A percentile compares a stretch with the other conserved stretches of the same genome.
phyloP scores from a whole-genome alignment of 2,113 vertebrate genomes.

The Brachypteracias leptosomus region DNA sequence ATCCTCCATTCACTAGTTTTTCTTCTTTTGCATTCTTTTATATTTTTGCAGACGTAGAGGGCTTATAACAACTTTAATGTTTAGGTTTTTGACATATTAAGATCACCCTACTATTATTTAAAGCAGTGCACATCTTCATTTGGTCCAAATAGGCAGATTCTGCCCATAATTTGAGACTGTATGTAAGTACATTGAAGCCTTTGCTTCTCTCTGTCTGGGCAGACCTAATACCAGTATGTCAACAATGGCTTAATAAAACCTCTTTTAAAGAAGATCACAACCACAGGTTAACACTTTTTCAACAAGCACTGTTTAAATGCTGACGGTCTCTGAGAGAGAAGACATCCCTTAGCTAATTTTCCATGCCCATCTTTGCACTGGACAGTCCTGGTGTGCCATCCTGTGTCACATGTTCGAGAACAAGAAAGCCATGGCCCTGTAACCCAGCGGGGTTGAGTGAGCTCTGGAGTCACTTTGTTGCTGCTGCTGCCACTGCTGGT shows the following conservation, averaged over 20 bases:
- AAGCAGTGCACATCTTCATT: constrained; percentile 72
- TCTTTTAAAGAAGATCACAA: background rate
- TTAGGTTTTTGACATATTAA: constrained; percentile 34
- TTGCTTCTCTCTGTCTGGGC: constrained; percentile 41
- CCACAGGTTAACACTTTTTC: constrained; percentile 87
- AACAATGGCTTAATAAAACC: background rate
- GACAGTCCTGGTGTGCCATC: constrained; percentile 97
- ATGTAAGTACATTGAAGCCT: constrained; percentile 22
- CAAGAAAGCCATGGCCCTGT: constrained; percentile 91
- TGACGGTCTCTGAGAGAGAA: constrained; percentile 84
- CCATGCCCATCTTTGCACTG: constrained; percentile 90
- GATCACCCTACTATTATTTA: constrained; percentile 53
- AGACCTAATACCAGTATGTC: constrained; percentile 35
- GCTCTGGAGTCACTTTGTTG: constrained; percentile 46
- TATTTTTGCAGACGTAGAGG: constrained; percentile 61
- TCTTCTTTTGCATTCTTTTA: constrained; percentile 50
- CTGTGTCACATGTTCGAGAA: constrained; percentile 93
- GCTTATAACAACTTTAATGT: constrained; percentile 50
- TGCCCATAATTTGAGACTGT: constrained; percentile 71
- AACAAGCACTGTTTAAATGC: constrained; percentile 94
- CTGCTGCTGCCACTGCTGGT: constrained; percentile 19
- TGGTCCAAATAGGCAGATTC: constrained; percentile 74
- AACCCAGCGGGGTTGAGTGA: constrained; percentile 84
- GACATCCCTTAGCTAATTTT: constrained; percentile 88
- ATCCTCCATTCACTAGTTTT: constrained; percentile 69